These are phyloP conservation scores for Lepidocyrtoides sp. DNA, from an alignment of 2,888 invertebrate species.

Conservation along the genomic window DNA sequence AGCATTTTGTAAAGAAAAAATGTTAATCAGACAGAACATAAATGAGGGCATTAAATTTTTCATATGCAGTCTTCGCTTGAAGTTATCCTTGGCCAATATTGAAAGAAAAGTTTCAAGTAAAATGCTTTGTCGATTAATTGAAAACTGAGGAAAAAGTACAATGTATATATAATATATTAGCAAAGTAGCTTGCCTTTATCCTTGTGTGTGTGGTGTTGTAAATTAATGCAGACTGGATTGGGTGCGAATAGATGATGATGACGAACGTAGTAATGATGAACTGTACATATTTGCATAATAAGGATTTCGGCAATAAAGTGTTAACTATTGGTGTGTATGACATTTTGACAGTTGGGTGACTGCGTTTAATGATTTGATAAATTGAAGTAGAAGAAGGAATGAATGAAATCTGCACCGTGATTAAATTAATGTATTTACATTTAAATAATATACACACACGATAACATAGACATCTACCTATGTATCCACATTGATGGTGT, in stretches of 20 bases:
- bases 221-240: background rate
- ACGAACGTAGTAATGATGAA: background rate
- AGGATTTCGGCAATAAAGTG: background rate
- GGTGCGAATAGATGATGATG: background rate
- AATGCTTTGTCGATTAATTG: background rate
- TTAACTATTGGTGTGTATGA: background rate
- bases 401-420: background rate
- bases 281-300: background rate
- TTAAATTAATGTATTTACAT: constrained; percentile 10
- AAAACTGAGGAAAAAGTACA: constrained; percentile 27
- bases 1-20: constrained; percentile 13
- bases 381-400: background rate
- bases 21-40: too few species aligned
- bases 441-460: too few species aligned
- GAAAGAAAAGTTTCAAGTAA: background rate
- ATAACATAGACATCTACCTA: background rate
- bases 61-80: too few species aligned
- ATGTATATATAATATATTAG: background rate
- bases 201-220: background rate
- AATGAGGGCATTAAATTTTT: too few species aligned
- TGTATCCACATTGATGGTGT: background rate
- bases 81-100: constrained; percentile 20
- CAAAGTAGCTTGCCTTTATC: background rate
- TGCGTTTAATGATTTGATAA: background rate
- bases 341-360: background rate